Conservation (phyloP, 2,888 invertebrate species). For the Palloptera scutellata region DNA sequence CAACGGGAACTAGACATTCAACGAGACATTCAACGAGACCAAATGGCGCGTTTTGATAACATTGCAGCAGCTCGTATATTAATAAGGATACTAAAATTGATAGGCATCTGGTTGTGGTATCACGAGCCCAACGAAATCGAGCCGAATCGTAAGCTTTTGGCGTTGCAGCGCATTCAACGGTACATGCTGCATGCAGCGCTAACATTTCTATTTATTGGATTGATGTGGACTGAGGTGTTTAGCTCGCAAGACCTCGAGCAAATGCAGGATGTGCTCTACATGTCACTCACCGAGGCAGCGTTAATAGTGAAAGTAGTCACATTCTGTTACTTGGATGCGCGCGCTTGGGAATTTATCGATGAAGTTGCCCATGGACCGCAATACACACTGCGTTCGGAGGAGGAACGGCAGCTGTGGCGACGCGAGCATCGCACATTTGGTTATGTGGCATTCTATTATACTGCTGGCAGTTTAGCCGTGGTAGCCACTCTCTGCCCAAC, state of each 20-base stretch:
- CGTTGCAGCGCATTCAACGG: not conserved
- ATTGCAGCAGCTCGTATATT: slow-evolving; percentile 35
- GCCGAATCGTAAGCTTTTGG: not conserved
- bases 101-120: slow-evolving; percentile 44
- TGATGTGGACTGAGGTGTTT: slow-evolving; percentile 45
- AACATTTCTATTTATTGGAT: slow-evolving; percentile 36
- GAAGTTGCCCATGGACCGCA: slow-evolving; percentile 31
- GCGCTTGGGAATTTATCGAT: slow-evolving; percentile 34
- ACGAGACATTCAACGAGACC: not conserved
- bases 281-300: slow-evolving; percentile 45
- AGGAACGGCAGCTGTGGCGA: slow-evolving; percentile 40
- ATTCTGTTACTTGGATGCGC: slow-evolving; percentile 38
- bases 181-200: slow-evolving; percentile 42
- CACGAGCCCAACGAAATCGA: not conserved
- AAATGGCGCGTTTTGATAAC: slow-evolving; percentile 35
- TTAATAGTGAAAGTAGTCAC: slow-evolving; percentile 45
- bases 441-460: slow-evolving; percentile 39
- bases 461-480: slow-evolving; percentile 32
- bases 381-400: slow-evolving; percentile 26
- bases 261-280: slow-evolving; percentile 46
- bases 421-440: slow-evolving; percentile 40
- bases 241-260: slow-evolving; percentile 41
- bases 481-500: slow-evolving; percentile 26
- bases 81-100: slow-evolving; percentile 37
- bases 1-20: not conserved